phyloP scores from a whole-genome alignment of 2,888 invertebrate genomes.

The Amiota communis region DNA sequence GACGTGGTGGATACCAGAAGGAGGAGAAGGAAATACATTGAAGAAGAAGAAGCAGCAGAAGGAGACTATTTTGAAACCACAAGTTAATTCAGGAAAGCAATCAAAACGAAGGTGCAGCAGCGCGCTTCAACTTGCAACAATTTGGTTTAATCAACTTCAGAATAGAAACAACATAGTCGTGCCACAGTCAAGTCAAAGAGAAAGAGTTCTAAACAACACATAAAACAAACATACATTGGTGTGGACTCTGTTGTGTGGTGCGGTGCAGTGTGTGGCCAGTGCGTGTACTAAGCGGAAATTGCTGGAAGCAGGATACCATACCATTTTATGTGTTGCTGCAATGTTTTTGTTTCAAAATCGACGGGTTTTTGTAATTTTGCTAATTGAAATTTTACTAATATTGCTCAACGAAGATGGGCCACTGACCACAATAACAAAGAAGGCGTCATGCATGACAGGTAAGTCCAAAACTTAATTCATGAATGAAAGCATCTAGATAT shows the following conservation, averaged over 20 bases:
- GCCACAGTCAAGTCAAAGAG: conserved; percentile 31
- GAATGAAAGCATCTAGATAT: neutral
- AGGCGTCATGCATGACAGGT: conserved; percentile 61
- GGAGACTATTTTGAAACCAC: neutral
- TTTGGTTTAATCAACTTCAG: neutral
- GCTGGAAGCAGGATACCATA: conserved; percentile 49
- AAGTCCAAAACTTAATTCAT: conserved; percentile 45
- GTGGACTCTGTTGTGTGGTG: conserved; percentile 63
- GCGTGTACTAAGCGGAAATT: conserved; percentile 22
- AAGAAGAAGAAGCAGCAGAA: neutral
- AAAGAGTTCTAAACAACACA: conserved; percentile 20
- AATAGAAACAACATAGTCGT: neutral
- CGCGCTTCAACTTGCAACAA: neutral
- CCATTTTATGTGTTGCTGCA: conserved; percentile 77
- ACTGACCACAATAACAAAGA: conserved; percentile 41
- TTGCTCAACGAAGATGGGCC: conserved; percentile 65
- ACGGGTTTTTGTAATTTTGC: conserved; percentile 78
- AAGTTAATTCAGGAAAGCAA: neutral
- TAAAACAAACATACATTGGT: conserved; percentile 25
- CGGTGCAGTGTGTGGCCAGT: conserved; percentile 35
- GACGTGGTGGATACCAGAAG: neutral
- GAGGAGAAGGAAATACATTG: neutral
- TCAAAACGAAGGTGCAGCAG: neutral
- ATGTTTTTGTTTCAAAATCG: conserved; percentile 80
- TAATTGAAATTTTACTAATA: conserved; percentile 70